Base-by-base conservation (phyloP, 1,140 invertebrate species). In the Camponotus pennsylvanicus region DNA sequence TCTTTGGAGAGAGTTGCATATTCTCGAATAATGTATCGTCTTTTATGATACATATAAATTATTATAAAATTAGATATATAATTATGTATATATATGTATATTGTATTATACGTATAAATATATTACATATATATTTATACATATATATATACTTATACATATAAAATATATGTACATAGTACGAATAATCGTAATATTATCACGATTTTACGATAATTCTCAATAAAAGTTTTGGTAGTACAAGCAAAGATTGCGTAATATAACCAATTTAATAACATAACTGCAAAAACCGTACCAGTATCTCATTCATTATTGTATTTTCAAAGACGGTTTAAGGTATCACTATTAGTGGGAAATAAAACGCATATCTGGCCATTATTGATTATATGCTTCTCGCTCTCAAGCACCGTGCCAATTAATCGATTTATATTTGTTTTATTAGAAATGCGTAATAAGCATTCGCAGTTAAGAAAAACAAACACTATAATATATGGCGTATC, bases 161-260 rank as follows among this genome's bases (percentile, higher is more conserved):
- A 45, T 71, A 34, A 52, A 59, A 59, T 57, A 40, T 61, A 27
- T 89, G 88, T 85, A 88, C 61, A 82, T 77, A 82, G 37, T 40
- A 86, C 11, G 21, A 55, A 57, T 69, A 45, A 59, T 69, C 18
- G n/a, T 87, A 71, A 64, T 21, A 40, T 6, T 75, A 32, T n/a
- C 2, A 76, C 42, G 77, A 27, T 34, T 59, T 71, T 71, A 40
- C 15, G n/a, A 27, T 40, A 49, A 86, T 77, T 89, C 27, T 77
- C 75, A 61, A 82, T 89, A 89, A 57, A 86, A 78, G 1, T 71
- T 73, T 82, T 66, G 45, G 73, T 64, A 86, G 86, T 49, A 63
- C 37, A 86, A 63, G 64, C 84, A 18, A 15, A 77, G 52, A 75
- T 61, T 78, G 86, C 42, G 42, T 75, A 75, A 73, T 73, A 21